Evolutionary conservation across 1,140 invertebrate genomes (phyloP), one percentile per base, ranked within the genome.

Genomic region (Callitettix versicolor): DNA sequence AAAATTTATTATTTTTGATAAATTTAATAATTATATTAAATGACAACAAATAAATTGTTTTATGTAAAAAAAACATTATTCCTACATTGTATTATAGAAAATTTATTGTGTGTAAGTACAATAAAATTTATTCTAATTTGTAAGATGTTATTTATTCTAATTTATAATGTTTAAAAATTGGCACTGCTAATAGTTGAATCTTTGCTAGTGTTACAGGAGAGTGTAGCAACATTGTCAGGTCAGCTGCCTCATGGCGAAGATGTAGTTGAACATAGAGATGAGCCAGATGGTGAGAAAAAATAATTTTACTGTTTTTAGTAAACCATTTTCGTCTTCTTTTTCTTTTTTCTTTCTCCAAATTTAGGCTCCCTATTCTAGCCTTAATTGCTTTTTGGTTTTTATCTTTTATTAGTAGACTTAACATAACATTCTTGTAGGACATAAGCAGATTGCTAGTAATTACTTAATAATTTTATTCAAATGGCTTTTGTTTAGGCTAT

Each of bases 181-280:
- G 9, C 26, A 30, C 9, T 30, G 26, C 26, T 30, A 30, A 30
- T 9, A 30, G 26, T 4, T 30, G 9, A 30, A 30, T 30, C 3
- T 30, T 4, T 30, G 26, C 7, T 50, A 61, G 62, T 63, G 44
- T 48, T 61, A 30, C 60, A 62, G 58, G 63, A 62, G 52, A 60
- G 57, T 48, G 53, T 60, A 26, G 47, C 59, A 9, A 47, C 62
- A 12, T 33, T 63, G 3, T 51, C 48, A 7, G 59, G 55, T 17
- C 58, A 53, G 17, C 42, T 57, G 14, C 53, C 52, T 22, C 53
- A 46, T 48, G 47, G 57, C 42, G 57, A 55, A 48, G 53, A 55
- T 18, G 46, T 40, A 41, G 26, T 51, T 9, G 60, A 62, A n/a
- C 58, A 57, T 34, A 50, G 58, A 26, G 60, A 64, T 36, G 61